These are phyloP conservation scores for Merops nubicus DNA, from an alignment of 2,113 vertebrate species.

Conservation along the genomic window DNA sequence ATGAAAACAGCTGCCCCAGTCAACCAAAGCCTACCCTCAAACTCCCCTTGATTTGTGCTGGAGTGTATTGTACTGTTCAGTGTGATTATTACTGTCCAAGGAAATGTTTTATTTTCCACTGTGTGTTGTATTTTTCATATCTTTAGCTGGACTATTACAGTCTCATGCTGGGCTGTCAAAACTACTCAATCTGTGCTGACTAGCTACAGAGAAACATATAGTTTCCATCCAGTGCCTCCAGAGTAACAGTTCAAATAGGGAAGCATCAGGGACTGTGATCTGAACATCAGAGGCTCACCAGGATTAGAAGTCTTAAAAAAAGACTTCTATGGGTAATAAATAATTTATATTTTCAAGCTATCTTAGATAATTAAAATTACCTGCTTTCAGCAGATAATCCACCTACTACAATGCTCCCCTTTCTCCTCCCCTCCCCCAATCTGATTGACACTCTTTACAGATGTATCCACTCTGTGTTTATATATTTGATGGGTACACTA, in stretches of 20 bases:
- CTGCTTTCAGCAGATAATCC: conserved; percentile 73
- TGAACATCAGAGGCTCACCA: conserved; percentile 63
- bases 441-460: conserved; percentile 61
- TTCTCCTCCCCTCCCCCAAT: conserved; percentile 39
- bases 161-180: conserved; percentile 53
- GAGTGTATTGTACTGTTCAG: not conserved
- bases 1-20: not conserved
- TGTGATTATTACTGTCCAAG: conserved; percentile 19
- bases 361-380: conserved; percentile 78
- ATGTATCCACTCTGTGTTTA: conserved; percentile 41
- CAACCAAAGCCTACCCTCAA: not conserved
- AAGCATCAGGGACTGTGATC: conserved; percentile 46
- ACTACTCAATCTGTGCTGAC: conserved; percentile 51
- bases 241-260: conserved; percentile 54
- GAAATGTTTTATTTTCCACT: conserved; percentile 43
- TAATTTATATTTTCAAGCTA: conserved; percentile 76
- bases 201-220: conserved; percentile 10
- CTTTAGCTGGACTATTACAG: conserved; percentile 46
- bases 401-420: conserved; percentile 60
- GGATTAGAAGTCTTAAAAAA: conserved; percentile 44
- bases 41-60: not conserved
- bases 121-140: conserved; percentile 36
- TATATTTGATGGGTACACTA: not conserved
- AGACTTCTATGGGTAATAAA: conserved; percentile 65
- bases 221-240: conserved; percentile 18